phyloP scores from a whole-genome alignment of 2,113 vertebrate genomes.

The western clawed frog (Xenopus tropicalis) region UCB_Xtro_10.0 CM004446.2:11071001-11071500 shows the following conservation, averaged over 20 bases:
- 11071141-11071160: no score
- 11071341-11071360: not conserved
- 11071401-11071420: not conserved
- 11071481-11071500: not conserved
- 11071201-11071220: not conserved
- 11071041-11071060: no score
- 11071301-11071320: not conserved
- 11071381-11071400: not conserved
- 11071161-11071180: no score
- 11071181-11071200: no score
- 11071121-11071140: no score
- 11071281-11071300: not conserved
- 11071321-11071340: not conserved
- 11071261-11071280: not conserved
- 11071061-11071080: no score
- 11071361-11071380: not conserved
- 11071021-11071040: no score
- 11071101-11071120: no score
- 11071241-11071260: not conserved
- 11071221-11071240: not conserved
- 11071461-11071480: slow-evolving; percentile 13
- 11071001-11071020: no score
- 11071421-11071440: not conserved
- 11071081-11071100: no score
- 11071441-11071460: not conserved